A percentile compares a stretch with the other conserved stretches of the same genome.
These are phyloP conservation scores for Drosophila maculinotata DNA, from an alignment of 2,888 invertebrate species.

Conservation along the genomic window DNA sequence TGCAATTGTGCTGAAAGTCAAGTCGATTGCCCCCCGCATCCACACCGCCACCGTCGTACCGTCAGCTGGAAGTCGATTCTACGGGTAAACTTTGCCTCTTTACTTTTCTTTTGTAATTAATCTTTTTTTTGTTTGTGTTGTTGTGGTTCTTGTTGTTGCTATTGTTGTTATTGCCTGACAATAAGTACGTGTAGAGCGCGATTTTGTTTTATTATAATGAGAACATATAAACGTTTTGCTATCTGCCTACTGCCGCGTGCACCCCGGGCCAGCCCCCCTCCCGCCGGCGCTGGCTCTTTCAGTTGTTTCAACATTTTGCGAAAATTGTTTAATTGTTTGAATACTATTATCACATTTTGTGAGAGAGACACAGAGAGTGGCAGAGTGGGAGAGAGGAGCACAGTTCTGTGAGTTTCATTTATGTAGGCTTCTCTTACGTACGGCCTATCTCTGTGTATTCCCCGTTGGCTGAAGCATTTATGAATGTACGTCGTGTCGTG, in stretches of 20 bases:
- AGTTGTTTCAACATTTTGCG: slow-evolving; percentile 74
- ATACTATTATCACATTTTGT: slow-evolving; percentile 76
- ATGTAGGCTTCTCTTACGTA: slow-evolving; percentile 19
- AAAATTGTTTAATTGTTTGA: slow-evolving; percentile 78
- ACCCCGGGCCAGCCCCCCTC: background rate
- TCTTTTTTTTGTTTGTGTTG: slow-evolving; percentile 50
- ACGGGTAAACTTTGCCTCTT: slow-evolving; percentile 74
- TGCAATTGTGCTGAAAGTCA: slow-evolving; percentile 56
- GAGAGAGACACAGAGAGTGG: slow-evolving; percentile 17
- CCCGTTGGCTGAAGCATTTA: slow-evolving; percentile 6
- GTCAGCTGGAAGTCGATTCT: slow-evolving; percentile 69
- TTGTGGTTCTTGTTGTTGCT: slow-evolving; percentile 20
- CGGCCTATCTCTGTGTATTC: slow-evolving; percentile 28
- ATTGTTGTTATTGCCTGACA: slow-evolving; percentile 53
- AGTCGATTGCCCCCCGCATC: slow-evolving; percentile 27
- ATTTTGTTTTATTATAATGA: slow-evolving; percentile 79
- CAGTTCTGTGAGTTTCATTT: slow-evolving; percentile 6
- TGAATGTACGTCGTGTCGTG: slow-evolving; percentile 45
- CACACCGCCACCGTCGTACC: slow-evolving; percentile 15
- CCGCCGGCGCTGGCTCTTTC: slow-evolving; percentile 24
- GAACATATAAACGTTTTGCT: slow-evolving; percentile 76
- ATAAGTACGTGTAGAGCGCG: slow-evolving; percentile 63
- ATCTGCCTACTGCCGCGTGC: slow-evolving; percentile 46
- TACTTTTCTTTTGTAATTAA: slow-evolving; percentile 73
- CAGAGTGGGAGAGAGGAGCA: slow-evolving; percentile 1